Percentiles rank a stretch among this genome's conserved stretches.
Conservation (phyloP, 2,888 invertebrate genomes). For the Synergus itoensis region DNA sequence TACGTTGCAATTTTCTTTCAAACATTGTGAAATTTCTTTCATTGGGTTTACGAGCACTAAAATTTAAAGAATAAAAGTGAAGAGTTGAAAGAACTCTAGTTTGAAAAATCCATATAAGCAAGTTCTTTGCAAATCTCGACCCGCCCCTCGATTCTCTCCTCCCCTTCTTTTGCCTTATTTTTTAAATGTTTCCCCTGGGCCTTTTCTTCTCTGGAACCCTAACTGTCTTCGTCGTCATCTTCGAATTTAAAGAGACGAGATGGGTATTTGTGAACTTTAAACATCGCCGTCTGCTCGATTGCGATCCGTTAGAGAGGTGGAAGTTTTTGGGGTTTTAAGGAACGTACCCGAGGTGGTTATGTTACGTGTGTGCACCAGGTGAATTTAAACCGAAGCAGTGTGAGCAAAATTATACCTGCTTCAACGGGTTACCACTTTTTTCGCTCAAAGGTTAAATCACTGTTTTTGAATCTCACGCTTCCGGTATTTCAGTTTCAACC, state of each 20-base stretch:
- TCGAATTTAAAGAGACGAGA: constrained; percentile 49
- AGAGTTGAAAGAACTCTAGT: constrained; percentile 16
- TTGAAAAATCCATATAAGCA: constrained; percentile 36
- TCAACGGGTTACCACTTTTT: constrained; percentile 31
- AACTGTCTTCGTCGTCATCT: constrained; percentile 52
- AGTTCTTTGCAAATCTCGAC: constrained; percentile 40
- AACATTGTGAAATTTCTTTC: too few species aligned
- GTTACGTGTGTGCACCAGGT: constrained; percentile 19
- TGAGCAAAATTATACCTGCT: constrained; percentile 43
- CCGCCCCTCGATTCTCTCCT: constrained; percentile 26
- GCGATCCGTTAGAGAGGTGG: constrained; percentile 26
- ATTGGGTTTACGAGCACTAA: too few species aligned
- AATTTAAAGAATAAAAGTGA: neutral
- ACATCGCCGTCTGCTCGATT: constrained; percentile 53
- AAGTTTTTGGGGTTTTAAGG: constrained; percentile 27
- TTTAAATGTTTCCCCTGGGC: constrained; percentile 40
- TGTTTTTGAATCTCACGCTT: constrained; percentile 24
- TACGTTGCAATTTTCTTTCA: too few species aligned
- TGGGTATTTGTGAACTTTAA: constrained; percentile 69
- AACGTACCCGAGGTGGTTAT: constrained; percentile 14
- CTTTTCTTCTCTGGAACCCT: constrained; percentile 38
- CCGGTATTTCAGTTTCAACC: constrained; percentile 29
- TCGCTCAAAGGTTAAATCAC: constrained; percentile 40
- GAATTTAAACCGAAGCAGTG: constrained; percentile 44
- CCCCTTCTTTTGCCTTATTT: constrained; percentile 42